phyloP scores from a whole-genome alignment of 1,140 invertebrate species.

The Microvelia longipes region DNA sequence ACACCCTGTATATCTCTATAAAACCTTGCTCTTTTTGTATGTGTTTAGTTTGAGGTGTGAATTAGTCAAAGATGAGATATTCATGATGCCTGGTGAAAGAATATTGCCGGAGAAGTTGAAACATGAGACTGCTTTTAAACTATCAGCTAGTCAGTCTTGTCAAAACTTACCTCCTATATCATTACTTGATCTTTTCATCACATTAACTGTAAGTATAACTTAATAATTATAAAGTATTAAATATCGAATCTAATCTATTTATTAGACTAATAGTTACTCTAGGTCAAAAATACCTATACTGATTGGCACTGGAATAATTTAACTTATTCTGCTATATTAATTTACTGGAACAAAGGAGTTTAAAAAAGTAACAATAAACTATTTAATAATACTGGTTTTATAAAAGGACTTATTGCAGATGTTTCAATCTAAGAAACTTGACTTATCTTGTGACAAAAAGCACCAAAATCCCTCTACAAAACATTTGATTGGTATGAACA shows the following conservation, averaged over 20 bases:
- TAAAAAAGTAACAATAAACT: neutral
- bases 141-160: neutral
- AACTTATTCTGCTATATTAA: neutral
- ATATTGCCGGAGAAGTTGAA: neutral
- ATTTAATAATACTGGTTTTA: neutral
- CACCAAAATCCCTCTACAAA: too few relatives aligned
- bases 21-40: neutral
- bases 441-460: too few relatives aligned
- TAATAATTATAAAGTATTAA: neutral
- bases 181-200: neutral
- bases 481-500: too few relatives aligned
- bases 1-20: too few relatives aligned
- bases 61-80: neutral
- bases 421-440: too few relatives aligned
- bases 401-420: too few relatives aligned
- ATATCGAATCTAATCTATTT: neutral
- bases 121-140: neutral
- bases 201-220: neutral
- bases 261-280: neutral
- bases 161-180: neutral
- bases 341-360: neutral
- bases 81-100: neutral
- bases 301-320: neutral
- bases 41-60: neutral
- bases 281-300: neutral